Conservation (phyloP, 2,113 vertebrate genomes). For the Chamaea fasciata region DNA sequence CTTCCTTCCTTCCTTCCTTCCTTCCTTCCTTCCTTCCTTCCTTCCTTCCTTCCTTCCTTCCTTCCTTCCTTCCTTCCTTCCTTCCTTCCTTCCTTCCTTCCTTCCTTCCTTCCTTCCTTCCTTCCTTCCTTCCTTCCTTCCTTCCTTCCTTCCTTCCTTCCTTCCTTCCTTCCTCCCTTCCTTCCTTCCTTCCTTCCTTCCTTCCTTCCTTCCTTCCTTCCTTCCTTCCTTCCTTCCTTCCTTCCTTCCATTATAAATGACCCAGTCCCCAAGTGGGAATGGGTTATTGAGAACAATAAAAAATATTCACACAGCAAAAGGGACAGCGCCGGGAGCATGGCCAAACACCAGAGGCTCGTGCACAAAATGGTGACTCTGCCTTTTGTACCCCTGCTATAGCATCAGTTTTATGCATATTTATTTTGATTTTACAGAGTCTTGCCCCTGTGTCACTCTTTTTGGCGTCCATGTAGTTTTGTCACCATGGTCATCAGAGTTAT, state of each 20-base stretch:
- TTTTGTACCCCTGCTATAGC: background rate
- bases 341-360: fast-evolving
- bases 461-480: background rate
- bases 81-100: background rate
- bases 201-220: background rate
- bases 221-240: no score
- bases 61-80: no score
- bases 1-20: background rate
- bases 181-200: background rate
- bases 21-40: background rate
- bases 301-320: background rate
- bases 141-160: background rate
- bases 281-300: background rate
- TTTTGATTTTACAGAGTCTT: background rate
- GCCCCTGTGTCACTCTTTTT: background rate
- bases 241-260: background rate
- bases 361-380: background rate
- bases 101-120: background rate
- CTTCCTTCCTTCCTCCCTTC: no score
- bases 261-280: background rate
- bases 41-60: background rate
- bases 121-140: background rate
- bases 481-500: no score
- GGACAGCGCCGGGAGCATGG: fast-evolving
- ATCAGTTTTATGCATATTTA: background rate